Evolutionary conservation across 2,113 vertebrate species (phyloP), one percentile per base, ranked within the genome.

Genomic region (Mesembrinibis cayennensis): DNA sequence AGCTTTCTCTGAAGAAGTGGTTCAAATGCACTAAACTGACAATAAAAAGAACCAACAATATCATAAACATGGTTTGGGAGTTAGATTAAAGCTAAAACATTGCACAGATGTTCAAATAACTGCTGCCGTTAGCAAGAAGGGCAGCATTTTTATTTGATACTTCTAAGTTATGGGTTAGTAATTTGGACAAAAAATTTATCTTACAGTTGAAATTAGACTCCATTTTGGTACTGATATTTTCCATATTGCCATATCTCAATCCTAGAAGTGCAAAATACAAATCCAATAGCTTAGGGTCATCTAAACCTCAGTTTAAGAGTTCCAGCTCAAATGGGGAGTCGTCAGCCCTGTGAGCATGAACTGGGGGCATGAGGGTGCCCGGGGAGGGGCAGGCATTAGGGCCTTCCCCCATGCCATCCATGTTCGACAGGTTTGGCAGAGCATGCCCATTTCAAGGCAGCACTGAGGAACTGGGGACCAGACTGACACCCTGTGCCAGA

Each of bases 331-430:
- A 77, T 3, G 18, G 4, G 34, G 18, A 79, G 38, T 34, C 6
- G 3, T 58, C 20, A 16, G 40, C 18, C 7, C 34, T 50, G 36
- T 15, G 15, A 59, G 27, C 3, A 10, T 13, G 55, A 66, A 19
- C 15, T 1, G 2, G 22, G 13, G 61, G 2, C 23, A 13, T 11
- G 34, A 52, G 8, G 9, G 14, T 74, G 14, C 32, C 50, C 3
- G 10, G 17, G 16, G 22, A 70, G 22, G 20, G 40, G 26, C 1
- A 4, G 30, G 16, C 2, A 0, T 38, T 17, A 29, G 15, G 36
- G 4, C 20, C 30, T 47, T 82, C 21, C 9, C 11, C 7, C 16
- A 14, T 10, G 3, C 53, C 7, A 5, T 47, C 0, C 0, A n/a
- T 7, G 17, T 34, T 32, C 2, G 0, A 22, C 3, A 4, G 16